Percentiles rank a stretch among this genome's conserved stretches.
Evolutionary conservation across 2,113 vertebrate species (phyloP).

Genomic region (Andinoacara biseriatus): DNA sequence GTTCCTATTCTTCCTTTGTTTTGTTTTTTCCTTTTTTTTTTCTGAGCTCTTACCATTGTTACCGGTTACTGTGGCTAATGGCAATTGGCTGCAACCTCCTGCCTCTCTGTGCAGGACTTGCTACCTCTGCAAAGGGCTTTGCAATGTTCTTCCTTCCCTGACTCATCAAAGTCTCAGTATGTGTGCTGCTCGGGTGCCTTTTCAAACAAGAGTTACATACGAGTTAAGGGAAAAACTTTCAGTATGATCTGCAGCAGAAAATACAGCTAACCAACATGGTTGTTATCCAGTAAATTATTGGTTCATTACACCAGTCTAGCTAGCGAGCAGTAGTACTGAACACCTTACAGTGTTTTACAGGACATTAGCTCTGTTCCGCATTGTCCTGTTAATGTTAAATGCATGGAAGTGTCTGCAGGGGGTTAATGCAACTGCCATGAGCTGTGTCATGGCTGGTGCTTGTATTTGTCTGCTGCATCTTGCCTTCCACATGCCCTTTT

Average conservation of each 20-base stretch:
- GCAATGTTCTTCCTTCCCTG: neutral
- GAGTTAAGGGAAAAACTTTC: neutral
- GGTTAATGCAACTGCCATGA: neutral
- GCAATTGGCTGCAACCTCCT: neutral
- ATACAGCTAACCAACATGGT: neutral
- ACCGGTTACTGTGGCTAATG: neutral
- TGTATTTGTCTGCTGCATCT: neutral
- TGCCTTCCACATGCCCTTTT: neutral
- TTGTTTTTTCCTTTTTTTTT: neutral
- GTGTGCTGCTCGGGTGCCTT: neutral
- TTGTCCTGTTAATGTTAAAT: neutral
- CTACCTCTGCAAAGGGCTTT: neutral
- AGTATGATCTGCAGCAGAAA: neutral
- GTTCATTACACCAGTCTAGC: neutral
- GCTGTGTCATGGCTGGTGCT: neutral
- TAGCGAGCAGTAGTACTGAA: too few species aligned
- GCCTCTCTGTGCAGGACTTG: neutral
- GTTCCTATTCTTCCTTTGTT: neutral
- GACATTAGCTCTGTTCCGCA: neutral
- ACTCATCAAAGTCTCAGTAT: slow-evolving; percentile 19
- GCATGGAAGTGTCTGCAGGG: neutral
- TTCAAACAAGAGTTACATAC: neutral
- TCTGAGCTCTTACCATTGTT: neutral
- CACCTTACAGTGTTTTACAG: neutral
- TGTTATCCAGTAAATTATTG: neutral